Percentiles rank a stretch among this genome's conserved stretches.
Conservation (phyloP, 1,140 invertebrate species). For the Lordiphosa stackelbergi region DNA sequence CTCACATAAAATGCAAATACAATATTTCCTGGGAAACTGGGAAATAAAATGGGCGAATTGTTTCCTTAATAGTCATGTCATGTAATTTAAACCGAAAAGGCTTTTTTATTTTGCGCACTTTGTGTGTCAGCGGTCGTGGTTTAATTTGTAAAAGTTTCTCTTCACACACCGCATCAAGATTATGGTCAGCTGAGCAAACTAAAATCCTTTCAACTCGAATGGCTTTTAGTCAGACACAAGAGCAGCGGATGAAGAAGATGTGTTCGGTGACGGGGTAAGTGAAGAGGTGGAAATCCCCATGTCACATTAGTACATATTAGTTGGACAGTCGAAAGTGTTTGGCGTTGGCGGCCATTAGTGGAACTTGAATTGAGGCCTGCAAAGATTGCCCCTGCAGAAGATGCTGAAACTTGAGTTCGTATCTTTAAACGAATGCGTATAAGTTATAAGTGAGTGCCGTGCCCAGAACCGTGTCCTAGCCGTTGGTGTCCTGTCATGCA, state of each 20-base stretch:
- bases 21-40: constrained; percentile 6
- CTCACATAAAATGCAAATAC: not conserved
- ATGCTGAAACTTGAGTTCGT: constrained; percentile 5
- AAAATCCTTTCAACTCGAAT: constrained; percentile 66
- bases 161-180: constrained; percentile 8
- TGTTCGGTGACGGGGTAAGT: too few species aligned
- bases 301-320: constrained; percentile 42
- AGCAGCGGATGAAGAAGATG: too few species aligned
- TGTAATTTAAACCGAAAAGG: constrained; percentile 48
- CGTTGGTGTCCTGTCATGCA: constrained; percentile 60
- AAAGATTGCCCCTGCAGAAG: not conserved
- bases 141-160: constrained; percentile 25
- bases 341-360: constrained; percentile 49
- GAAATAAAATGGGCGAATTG: constrained; percentile 5
- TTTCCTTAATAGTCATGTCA: not conserved
- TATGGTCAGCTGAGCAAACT: constrained; percentile 48
- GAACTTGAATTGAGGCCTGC: constrained; percentile 19
- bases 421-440: too few species aligned
- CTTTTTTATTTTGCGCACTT: constrained; percentile 13
- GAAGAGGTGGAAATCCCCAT: constrained; percentile 13
- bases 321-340: constrained; percentile 15
- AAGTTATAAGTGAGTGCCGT: constrained; percentile 45
- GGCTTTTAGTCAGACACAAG: constrained; percentile 27
- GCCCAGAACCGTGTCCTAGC: constrained; percentile 14
- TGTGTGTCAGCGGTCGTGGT: constrained; percentile 12